A percentile compares a stretch with the other conserved stretches of the same genome.
Evolutionary conservation across 2,113 vertebrate species (phyloP).

Genomic region (human (Homo sapiens)): DNA sequence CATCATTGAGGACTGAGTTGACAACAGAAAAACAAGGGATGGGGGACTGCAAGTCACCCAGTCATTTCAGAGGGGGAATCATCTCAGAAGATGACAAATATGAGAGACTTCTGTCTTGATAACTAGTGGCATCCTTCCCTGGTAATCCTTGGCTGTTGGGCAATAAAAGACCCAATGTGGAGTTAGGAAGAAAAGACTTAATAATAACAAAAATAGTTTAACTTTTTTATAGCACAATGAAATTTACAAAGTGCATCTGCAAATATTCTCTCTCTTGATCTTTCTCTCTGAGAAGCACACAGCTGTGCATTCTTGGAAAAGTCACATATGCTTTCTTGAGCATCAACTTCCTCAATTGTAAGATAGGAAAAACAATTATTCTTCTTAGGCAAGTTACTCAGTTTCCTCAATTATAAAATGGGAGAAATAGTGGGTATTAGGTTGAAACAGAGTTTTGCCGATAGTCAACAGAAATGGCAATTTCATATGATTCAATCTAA

Average conservation of each 20-base stretch:
- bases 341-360: not conserved
- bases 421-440: not conserved
- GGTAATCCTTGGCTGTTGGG: not conserved
- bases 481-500: not conserved
- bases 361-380: not conserved
- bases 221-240: not conserved
- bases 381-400: not conserved
- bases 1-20: not conserved
- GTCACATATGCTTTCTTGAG: not conserved
- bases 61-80: not conserved
- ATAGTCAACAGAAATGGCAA: not conserved
- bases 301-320: not conserved
- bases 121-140: not conserved
- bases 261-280: not conserved
- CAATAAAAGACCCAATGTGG: not conserved
- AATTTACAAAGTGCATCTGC: not conserved
- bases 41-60: not conserved
- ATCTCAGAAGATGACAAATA: not conserved
- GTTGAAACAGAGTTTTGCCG: not conserved
- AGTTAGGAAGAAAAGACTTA: not conserved
- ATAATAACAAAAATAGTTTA: constrained; percentile 3
- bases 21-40: not conserved
- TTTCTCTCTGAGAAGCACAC: not conserved
- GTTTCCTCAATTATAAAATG: not conserved
- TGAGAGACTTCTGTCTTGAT: not conserved